phyloP scores from a whole-genome alignment of 1,140 invertebrate genomes.

The Drosophila ironensis region DNA sequence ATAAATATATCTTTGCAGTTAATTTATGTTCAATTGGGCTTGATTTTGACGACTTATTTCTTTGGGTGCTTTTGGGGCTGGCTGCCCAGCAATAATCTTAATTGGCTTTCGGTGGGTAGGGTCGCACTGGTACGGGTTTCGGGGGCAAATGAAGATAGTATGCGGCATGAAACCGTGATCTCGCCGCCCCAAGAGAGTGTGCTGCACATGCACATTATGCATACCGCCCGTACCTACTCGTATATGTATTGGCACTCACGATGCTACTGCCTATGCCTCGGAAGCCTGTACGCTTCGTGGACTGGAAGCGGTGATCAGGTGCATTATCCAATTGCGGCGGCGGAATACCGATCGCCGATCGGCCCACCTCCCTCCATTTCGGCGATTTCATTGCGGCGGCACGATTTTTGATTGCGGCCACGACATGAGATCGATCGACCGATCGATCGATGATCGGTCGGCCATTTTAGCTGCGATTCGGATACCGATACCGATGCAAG shows the following conservation, averaged over 20 bases:
- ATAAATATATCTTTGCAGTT: too few relatives aligned
- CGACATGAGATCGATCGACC: slow-evolving; percentile 58
- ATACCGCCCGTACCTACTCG: too few relatives aligned
- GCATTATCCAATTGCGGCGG: slow-evolving; percentile 75
- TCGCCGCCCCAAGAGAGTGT: not conserved
- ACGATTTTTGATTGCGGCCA: slow-evolving; percentile 72
- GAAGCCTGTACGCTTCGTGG: slow-evolving; percentile 44
- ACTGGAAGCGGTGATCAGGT: slow-evolving; percentile 74
- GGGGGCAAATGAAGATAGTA: slow-evolving; percentile 13
- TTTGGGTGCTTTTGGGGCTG: too few relatives aligned
- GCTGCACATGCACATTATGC: slow-evolving; percentile 26
- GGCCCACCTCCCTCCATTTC: slow-evolving; percentile 64
- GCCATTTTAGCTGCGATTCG: slow-evolving; percentile 71
- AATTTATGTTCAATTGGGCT: too few relatives aligned
- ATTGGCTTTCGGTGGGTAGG: not conserved
- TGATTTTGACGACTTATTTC: too few relatives aligned
- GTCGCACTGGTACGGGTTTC: not conserved
- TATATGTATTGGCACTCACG: slow-evolving; percentile 17
- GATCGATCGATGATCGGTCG: slow-evolving; percentile 73
- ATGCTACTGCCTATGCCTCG: slow-evolving; percentile 1
- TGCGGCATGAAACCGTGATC: slow-evolving; percentile 25
- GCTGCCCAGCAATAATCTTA: not conserved
- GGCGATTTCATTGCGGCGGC: slow-evolving; percentile 72
- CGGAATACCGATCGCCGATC: slow-evolving; percentile 32
- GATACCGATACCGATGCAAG: too few relatives aligned